Evolutionary conservation across 2,113 vertebrate species (phyloP), one percentile per base, ranked within the genome.

Genomic region (Oxygymnocypris stewartii): DNA sequence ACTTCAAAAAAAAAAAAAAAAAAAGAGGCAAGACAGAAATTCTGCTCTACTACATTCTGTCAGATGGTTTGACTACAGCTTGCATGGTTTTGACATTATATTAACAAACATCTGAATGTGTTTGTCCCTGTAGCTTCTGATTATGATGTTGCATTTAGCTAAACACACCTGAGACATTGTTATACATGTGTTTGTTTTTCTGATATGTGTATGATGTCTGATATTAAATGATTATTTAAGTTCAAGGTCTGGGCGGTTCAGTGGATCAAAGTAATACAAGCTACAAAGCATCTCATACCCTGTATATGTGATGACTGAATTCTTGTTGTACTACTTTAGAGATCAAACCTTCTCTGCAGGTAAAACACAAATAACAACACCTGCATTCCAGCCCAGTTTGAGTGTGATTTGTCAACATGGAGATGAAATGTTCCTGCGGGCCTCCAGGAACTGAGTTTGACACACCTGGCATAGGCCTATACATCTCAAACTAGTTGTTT

Each of bases 11-110:
- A 69, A 57, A 57, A n/a, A 61, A 61, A 61, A 10, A 61, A 61
- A 61, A 11, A 61, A 61, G 14, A 73, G 69, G 57, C 79, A 54
- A 73, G 65, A 51, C 28, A n/a, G 31, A 49, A 54, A 74, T 59
- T 74, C 13, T 8, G 42, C 5, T 49, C 42, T 54, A 18, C 42
- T 49, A 40, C 44, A 40, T 49, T 54, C 35, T 84, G 82, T 84
- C 49, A 84, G 82, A n/a, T 25, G 65, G 8, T 35, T 37, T 51
- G 42, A 71, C 28, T 81, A 16, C n/a, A 49, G 59, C 79, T 63
- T 44, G 79, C 79, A 67, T n/a, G 28, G 79, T 67, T 82, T 20
- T 67, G 65, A 83, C 81, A 61, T 40, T 63, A 63, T 59, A 42
- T 63, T 63, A 61, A 49, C 11, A 63, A 59, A 42, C 31, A 80